Evolutionary conservation across 2,888 invertebrate genomes (phyloP).

Genomic region (Drosophila neonasuta): DNA sequence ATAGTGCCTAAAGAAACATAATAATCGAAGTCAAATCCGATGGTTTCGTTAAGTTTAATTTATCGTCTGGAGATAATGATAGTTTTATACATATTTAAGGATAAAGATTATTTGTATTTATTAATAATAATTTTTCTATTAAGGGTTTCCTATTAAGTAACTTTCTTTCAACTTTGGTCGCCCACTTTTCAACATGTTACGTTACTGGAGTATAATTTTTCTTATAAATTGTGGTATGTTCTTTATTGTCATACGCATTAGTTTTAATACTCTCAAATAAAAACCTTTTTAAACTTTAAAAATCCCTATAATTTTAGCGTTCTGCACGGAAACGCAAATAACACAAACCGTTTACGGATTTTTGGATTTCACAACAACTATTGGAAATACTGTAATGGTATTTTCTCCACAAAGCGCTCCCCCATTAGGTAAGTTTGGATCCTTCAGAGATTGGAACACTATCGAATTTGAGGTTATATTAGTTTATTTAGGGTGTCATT

Average conservation of each 20-base stretch:
- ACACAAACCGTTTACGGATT: conserved; percentile 97
- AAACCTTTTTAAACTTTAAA: neutral
- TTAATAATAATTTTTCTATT: neutral
- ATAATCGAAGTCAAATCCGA: neutral
- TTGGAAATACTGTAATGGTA: conserved; percentile 96
- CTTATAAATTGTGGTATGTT: conserved; percentile 32
- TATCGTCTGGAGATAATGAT: neutral
- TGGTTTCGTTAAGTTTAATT: neutral
- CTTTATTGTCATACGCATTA: neutral
- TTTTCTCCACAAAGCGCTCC: conserved; percentile 94
- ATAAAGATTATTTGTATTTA: neutral
- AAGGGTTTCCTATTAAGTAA: conserved; percentile 6
- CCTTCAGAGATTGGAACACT: neutral
- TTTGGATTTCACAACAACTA: conserved; percentile 95
- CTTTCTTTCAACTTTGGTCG: conserved; percentile 1
- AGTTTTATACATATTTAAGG: too few relatives aligned
- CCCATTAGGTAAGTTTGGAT: conserved; percentile 84
- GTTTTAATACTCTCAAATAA: neutral
- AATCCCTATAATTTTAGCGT: conserved; percentile 40
- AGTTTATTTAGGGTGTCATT: neutral
- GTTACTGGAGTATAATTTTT: conserved; percentile 23
- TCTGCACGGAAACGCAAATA: conserved; percentile 82
- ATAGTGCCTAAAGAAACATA: neutral
- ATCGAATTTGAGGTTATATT: neutral
- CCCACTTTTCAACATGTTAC: conserved; percentile 28